Evolutionary conservation across 2,888 invertebrate genomes (phyloP), one percentile per base, ranked within the genome.

Genomic region (Drosophila kanekoi): DNA sequence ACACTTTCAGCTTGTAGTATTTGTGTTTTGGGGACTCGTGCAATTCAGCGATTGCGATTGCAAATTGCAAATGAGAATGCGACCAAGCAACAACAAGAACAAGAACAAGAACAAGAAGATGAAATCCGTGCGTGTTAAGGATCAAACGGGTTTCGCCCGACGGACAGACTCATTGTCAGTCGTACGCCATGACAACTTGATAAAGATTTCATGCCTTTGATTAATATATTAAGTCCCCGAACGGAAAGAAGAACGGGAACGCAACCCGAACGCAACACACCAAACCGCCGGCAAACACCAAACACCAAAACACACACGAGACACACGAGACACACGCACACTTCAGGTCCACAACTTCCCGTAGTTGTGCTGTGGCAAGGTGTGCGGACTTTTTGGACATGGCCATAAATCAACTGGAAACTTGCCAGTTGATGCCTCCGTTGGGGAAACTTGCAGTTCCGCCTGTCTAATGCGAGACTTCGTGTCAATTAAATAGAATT

Each of bases 201-300:
- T 84, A 84, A 86, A 84, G 84, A 84, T 84, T 84, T 86, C 80
- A 86, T 78, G 86, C 73, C 83, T 83, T 83, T 85, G 84, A 83
- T 84, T 84, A 86, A 85, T 86, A 86, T 83, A 81, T 83, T 81
- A 83, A 68, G 86, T 72, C 66, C 47, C 65, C 37, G 61, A 62
- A 48, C 45, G 52, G 61, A 32, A 33, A 48, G 16, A n/a, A 4
- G 14, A 63, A 35, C 37, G 16, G 47, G 44, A 43, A 43, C 45
- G 38, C 0, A 56, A 59, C 48, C 14, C 51, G 43, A 41, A 28
- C 28, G 8, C 28, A 8, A 8, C 9, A 44, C 40, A 52, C 2
- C 52, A 38, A 59, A 49, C 59, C 57, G 74, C 32, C 70, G 64
- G 70, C 74, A 70, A 74, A 73, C 38, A 52, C 43, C 37, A 52